Evolutionary conservation across 2,797 vertebrate species (phyloP), one percentile per base, ranked within the genome.

Genomic region (Sebastes jordani): DNA sequence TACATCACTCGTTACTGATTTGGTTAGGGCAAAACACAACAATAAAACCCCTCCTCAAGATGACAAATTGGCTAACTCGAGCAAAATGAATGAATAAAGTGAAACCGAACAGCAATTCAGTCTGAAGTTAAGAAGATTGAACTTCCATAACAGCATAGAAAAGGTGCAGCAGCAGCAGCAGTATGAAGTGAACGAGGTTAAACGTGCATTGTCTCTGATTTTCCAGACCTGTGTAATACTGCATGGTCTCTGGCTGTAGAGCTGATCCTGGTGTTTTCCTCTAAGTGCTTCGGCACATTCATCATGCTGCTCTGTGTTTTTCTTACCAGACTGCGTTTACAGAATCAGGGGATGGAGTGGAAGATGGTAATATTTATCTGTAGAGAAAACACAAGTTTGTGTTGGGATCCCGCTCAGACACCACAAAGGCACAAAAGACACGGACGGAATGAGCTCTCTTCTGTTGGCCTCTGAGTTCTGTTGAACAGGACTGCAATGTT

Each of bases 301-400:
- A 38, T 87, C 80, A 79, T 36, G 49, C 30, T 29, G 25, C 7
- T 70, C 62, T 70, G 29, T 81, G 62, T 82, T 83, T 76, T 62
- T 68, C 0, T 74, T 54, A 36, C 32, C 36, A 46, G 36, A 56
- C 69, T 54, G 11, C 72, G 78, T 82, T 88, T 82, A 86, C 49
- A 74, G 32, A 52, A 42, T 80, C 46, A 63, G 73, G 74, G 20
- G 36, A 29, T 23, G 49, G 49, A 6, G 54, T 62, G 52, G 64
- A 52, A 65, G 29, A 81, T 62, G 68, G 52, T 65, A 84, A 86
- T 52, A 74, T 90, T 88, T 86, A 76, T 79, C 55, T 69, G 59
- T 16, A 10, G 23, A 69, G 56, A 65, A 42, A 74, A 74, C 71
- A 32, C 9, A 23, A 0, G 1, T 49, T 58, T 70, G 54, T 76